A percentile compares a stretch with the other conserved stretches of the same genome.
Conservation (phyloP, 2,797 vertebrate species). For the Pangasius larnaudii region DNA sequence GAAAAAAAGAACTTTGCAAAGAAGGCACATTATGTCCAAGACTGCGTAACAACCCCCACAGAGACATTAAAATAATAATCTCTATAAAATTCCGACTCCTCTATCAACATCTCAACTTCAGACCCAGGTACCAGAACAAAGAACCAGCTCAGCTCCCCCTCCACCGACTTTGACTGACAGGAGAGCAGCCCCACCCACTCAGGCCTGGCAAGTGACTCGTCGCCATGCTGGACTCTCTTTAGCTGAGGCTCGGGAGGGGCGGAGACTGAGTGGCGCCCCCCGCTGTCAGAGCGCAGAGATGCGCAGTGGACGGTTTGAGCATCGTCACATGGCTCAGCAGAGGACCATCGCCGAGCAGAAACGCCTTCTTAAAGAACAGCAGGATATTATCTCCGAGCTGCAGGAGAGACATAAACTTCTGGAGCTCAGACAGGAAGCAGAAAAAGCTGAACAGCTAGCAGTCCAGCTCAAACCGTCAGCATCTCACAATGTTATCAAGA, state of each 20-base stretch:
- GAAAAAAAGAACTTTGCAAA: background rate
- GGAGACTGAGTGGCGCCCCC: background rate
- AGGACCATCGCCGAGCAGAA: constrained; percentile 84
- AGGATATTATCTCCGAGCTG: constrained; percentile 80
- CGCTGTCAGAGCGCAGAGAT: constrained; percentile 50
- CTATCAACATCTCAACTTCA: background rate
- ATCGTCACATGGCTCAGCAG: constrained; percentile 78
- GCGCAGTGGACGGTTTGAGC: constrained; percentile 69
- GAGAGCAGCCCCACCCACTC: constrained; percentile 52
- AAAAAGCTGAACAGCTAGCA: constrained; percentile 44
- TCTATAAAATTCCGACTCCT: background rate
- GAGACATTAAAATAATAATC: background rate
- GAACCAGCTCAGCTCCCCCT: constrained; percentile 1
- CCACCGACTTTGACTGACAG: constrained; percentile 18
- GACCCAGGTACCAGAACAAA: constrained; percentile 36
- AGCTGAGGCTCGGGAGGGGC: constrained; percentile 60
- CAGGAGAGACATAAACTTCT: constrained; percentile 76
- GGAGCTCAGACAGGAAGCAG: constrained; percentile 68
- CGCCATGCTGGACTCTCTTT: constrained; percentile 62
- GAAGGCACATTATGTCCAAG: background rate
- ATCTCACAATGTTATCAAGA: constrained; percentile 18
- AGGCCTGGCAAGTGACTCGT: constrained; percentile 75
- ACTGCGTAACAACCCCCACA: background rate
- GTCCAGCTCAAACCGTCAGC: constrained; percentile 1
- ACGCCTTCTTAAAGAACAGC: constrained; percentile 85